Evolutionary conservation across 1,140 invertebrate genomes (phyloP).

Genomic region (Monomorium pharaonis): DNA sequence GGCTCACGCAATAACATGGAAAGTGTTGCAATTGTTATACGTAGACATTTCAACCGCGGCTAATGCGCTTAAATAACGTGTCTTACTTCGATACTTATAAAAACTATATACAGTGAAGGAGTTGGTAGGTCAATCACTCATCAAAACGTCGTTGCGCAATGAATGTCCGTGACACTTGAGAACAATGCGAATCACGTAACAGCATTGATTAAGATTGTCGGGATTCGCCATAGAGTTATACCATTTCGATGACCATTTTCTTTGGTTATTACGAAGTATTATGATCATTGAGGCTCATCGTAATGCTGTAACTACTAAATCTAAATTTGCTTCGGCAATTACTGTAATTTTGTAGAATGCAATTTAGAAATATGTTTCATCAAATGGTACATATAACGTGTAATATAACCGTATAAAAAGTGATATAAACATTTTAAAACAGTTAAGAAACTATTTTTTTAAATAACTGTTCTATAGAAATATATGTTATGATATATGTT

Average conservation of each 20-base stretch:
- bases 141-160: slow-evolving; percentile 51
- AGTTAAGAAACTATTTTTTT: not conserved
- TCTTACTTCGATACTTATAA: slow-evolving; percentile 25
- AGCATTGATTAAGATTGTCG: slow-evolving; percentile 64
- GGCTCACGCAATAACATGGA: slow-evolving; percentile 4
- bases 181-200: slow-evolving; percentile 72
- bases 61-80: slow-evolving; percentile 36
- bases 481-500: not conserved
- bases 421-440: not conserved
- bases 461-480: not conserved
- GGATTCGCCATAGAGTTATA: slow-evolving; percentile 45
- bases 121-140: slow-evolving; percentile 69
- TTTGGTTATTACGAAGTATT: slow-evolving; percentile 11
- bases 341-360: not conserved
- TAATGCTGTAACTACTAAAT: not conserved
- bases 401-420: not conserved
- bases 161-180: slow-evolving; percentile 69
- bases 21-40: slow-evolving; percentile 53
- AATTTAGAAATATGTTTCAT: not conserved
- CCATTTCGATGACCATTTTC: slow-evolving; percentile 7
- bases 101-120: slow-evolving; percentile 22
- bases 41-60: not conserved
- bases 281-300: not conserved
- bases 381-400: not conserved
- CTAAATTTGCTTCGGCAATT: not conserved